These are phyloP conservation scores for Xiphydria camelus DNA, from an alignment of 2,888 invertebrate species.

Conservation along the genomic window DNA sequence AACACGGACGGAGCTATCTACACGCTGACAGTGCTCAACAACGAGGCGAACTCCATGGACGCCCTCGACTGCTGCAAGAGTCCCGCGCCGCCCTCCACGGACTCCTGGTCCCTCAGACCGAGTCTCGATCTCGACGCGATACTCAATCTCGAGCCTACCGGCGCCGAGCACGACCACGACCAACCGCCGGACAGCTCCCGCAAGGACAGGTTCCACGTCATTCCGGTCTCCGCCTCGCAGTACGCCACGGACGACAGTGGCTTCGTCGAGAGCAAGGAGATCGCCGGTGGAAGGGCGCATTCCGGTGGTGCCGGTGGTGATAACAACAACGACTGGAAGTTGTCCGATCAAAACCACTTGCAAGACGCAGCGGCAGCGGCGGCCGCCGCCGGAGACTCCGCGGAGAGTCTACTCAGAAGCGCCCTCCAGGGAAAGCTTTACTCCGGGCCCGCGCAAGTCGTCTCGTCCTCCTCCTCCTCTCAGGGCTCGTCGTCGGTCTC, in stretches of 20 bases:
- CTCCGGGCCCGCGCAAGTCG: slow-evolving; percentile 36
- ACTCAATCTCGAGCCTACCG: slow-evolving; percentile 69
- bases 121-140: slow-evolving; percentile 79
- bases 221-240: slow-evolving; percentile 29
- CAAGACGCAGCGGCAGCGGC: slow-evolving; percentile 39
- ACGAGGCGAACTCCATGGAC: slow-evolving; percentile 61
- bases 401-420: slow-evolving; percentile 78
- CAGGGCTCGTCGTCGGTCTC: slow-evolving; percentile 54
- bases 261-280: slow-evolving; percentile 70
- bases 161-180: slow-evolving; percentile 58
- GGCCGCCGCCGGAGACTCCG: slow-evolving; percentile 47
- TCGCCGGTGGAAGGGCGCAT: slow-evolving; percentile 40
- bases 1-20: slow-evolving; percentile 72
- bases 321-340: slow-evolving; percentile 83
- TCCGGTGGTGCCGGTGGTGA: slow-evolving; percentile 51
- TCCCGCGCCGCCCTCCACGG: slow-evolving; percentile 63
- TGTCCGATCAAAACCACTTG: slow-evolving; percentile 70
- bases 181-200: slow-evolving; percentile 65
- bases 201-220: slow-evolving; percentile 44
- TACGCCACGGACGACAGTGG: slow-evolving; percentile 80
- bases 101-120: slow-evolving; percentile 69
- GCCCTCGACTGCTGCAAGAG: slow-evolving; percentile 55
- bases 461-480: slow-evolving; percentile 33
- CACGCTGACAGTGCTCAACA: slow-evolving; percentile 84
- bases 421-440: slow-evolving; percentile 79